These are phyloP conservation scores for Chionomys nivalis DNA, from an alignment of 2,113 vertebrate species.

Conservation along the genomic window DNA sequence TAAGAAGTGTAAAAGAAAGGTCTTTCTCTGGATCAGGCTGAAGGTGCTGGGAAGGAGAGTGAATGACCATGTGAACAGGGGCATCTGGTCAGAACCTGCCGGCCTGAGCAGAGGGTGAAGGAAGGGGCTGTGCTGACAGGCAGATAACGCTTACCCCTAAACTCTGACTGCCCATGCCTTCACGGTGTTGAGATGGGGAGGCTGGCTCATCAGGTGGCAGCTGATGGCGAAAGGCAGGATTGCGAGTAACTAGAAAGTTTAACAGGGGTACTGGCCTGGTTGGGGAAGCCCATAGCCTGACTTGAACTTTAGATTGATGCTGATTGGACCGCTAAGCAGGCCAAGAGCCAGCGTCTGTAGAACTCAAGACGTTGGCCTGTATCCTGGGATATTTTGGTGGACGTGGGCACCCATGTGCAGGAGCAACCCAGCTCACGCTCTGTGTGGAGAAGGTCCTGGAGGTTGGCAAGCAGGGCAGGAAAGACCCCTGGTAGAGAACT, in stretches of 20 bases:
- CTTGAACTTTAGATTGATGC: not conserved
- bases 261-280: not conserved
- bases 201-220: not conserved
- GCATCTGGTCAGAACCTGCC: not conserved
- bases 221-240: not conserved
- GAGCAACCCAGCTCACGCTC: constrained; percentile 17
- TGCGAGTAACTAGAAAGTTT: not conserved
- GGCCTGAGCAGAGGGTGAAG: not conserved
- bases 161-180: not conserved
- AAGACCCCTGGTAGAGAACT: constrained; percentile 37
- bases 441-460: constrained; percentile 55
- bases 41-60: fast-evolving
- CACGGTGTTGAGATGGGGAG: not conserved
- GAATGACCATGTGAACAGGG: not conserved
- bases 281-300: not conserved
- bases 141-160: not conserved
- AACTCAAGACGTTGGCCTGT: not conserved
- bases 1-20: not conserved
- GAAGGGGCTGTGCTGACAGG: fast-evolving
- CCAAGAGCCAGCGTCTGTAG: constrained; percentile 26
- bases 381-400: not conserved
- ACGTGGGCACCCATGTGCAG: not conserved
- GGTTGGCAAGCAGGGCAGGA: not conserved
- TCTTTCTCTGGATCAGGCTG: not conserved
- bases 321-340: not conserved